These are phyloP conservation scores for Pangasius larnaudii DNA, from an alignment of 2,797 vertebrate genomes.

Conservation along the genomic window DNA sequence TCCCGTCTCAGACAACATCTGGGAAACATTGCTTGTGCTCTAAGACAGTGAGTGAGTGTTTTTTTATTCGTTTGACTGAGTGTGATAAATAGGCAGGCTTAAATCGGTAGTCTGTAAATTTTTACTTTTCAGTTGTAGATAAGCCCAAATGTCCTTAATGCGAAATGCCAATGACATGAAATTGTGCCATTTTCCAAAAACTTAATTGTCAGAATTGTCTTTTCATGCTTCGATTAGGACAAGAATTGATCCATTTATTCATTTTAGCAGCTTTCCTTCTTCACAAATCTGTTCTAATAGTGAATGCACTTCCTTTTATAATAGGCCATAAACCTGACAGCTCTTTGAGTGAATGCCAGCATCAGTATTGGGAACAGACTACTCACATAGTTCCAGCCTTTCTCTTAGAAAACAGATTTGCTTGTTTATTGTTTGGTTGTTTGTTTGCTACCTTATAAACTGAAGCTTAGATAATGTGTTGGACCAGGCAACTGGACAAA, in stretches of 20 bases:
- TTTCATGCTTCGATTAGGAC: background rate
- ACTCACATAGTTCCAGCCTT: conserved; percentile 25
- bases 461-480: conserved; percentile 8
- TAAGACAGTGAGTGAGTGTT: background rate
- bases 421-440: conserved; percentile 34
- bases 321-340: conserved; percentile 40
- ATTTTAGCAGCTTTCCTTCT: background rate
- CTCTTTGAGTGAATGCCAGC: conserved; percentile 29
- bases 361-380: conserved; percentile 47
- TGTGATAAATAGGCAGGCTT: background rate
- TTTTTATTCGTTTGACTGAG: background rate
- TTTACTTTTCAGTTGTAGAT: background rate
- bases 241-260: background rate
- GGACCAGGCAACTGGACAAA: conserved; percentile 20
- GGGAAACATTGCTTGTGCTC: conserved; percentile 2
- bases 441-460: conserved; percentile 44
- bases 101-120: background rate
- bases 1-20: conserved; percentile 19
- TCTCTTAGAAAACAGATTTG: conserved; percentile 16
- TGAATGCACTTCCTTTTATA: conserved; percentile 50
- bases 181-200: background rate
- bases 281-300: background rate
- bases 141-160: background rate
- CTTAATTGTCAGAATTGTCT: background rate
- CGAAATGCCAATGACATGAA: background rate